Conservation (phyloP, 2,113 vertebrate species). For the Lepus europaeus region DNA sequence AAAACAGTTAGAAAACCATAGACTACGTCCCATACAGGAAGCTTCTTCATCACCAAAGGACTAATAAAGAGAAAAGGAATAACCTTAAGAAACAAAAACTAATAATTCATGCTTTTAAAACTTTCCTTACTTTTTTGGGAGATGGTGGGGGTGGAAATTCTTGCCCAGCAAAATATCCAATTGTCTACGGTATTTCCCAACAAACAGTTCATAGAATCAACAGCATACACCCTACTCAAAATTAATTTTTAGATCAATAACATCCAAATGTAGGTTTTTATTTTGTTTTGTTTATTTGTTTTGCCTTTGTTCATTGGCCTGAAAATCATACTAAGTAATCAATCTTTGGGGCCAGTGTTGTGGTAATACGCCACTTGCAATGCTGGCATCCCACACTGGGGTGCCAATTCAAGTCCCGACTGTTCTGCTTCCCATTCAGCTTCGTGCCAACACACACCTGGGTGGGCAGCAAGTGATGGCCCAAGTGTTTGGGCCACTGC, state of each 20-base stretch:
- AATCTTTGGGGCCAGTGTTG: not conserved
- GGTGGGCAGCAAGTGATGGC: no score
- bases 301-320: not conserved
- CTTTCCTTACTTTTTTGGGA: not conserved
- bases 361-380: no score
- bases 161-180: conserved; percentile 1
- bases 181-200: not conserved
- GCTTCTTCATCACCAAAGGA: not conserved
- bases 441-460: no score
- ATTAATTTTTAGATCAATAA: conserved; percentile 49
- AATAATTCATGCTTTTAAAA: conserved; percentile 48
- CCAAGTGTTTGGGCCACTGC: no score
- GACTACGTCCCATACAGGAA: not conserved
- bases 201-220: not conserved
- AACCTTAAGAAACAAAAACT: not conserved
- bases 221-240: not conserved
- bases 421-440: no score
- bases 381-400: no score
- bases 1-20: not conserved
- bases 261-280: not conserved
- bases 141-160: no score
- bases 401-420: no score
- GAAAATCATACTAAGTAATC: conserved; percentile 24
- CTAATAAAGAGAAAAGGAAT: conserved; percentile 8
- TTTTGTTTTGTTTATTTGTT: not conserved